phyloP scores from a whole-genome alignment of 2,888 invertebrate species.

The Gerosis bhagava region DNA sequence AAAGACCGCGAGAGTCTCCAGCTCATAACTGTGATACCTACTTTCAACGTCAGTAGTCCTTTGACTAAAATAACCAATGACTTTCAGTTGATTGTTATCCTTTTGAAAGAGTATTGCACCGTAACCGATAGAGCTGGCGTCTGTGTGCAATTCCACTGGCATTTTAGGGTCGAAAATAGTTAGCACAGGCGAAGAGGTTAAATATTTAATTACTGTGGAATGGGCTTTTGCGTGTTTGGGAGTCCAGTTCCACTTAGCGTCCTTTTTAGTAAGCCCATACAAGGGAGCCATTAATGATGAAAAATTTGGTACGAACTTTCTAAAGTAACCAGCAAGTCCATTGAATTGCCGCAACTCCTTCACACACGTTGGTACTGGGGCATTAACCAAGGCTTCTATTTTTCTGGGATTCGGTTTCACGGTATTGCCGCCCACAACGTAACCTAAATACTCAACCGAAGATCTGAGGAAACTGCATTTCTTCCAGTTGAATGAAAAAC shows the following conservation, averaged over 20 bases:
- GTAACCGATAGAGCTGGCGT: constrained; percentile 31
- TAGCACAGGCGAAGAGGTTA: neutral
- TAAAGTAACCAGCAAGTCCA: constrained; percentile 12
- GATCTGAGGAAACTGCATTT: neutral
- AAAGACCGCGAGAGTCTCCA: constrained; percentile 32
- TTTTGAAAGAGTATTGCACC: constrained; percentile 26
- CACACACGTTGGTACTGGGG: neutral
- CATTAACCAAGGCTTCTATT: neutral
- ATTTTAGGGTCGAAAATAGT: neutral
- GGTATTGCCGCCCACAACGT: neutral
- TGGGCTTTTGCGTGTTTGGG: neutral
- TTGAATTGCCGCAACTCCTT: neutral
- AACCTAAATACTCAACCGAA: neutral
- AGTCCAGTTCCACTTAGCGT: neutral
- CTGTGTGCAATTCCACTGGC: constrained; percentile 19
- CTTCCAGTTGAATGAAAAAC: neutral
- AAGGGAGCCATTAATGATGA: constrained; percentile 15
- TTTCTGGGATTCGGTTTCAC: neutral
- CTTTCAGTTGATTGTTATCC: constrained; percentile 3
- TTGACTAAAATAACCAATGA: constrained; percentile 23
- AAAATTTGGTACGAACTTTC: constrained; percentile 19
- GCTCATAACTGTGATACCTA: constrained; percentile 31
- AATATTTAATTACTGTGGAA: neutral
- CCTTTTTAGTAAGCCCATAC: constrained; percentile 1
- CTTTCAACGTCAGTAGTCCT: constrained; percentile 25